phyloP scores from a whole-genome alignment of 2,113 vertebrate species.

The Merops nubicus region DNA sequence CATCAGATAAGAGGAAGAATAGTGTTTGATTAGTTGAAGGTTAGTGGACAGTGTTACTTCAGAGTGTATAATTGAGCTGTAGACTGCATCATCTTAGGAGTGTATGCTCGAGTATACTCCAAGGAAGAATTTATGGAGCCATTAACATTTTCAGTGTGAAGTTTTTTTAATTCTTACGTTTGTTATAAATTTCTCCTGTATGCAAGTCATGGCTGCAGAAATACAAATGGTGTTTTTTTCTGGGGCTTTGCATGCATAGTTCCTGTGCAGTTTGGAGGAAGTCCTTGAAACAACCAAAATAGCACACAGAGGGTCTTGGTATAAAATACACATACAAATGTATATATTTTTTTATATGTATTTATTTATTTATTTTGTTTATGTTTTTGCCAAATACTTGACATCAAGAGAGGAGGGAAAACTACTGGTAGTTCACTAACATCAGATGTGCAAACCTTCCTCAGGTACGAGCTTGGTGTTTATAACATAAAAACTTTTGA shows the following conservation, averaged over 20 bases:
- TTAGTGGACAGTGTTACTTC: background rate
- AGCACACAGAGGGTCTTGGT: background rate
- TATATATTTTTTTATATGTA: no score
- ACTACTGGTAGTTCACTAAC: background rate
- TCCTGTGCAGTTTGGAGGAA: background rate
- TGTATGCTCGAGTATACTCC: background rate
- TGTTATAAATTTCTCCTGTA: background rate
- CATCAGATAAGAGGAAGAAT: background rate
- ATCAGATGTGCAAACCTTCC: background rate
- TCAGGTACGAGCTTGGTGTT: slow-evolving; percentile 20
- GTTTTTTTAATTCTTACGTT: background rate
- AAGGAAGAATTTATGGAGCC: background rate
- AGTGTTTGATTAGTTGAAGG: background rate
- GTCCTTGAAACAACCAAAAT: background rate
- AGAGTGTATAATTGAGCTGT: background rate
- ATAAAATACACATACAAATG: background rate
- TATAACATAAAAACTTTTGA: slow-evolving; percentile 36
- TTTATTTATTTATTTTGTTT: no score
- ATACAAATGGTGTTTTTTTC: background rate
- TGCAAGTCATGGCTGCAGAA: background rate
- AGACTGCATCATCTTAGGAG: background rate
- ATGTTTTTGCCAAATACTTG: background rate
- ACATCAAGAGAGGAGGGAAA: background rate
- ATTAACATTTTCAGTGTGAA: background rate
- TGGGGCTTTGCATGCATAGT: background rate